These are phyloP conservation scores for Cnemophilus loriae DNA, from an alignment of 2,113 vertebrate genomes.

Conservation along the genomic window DNA sequence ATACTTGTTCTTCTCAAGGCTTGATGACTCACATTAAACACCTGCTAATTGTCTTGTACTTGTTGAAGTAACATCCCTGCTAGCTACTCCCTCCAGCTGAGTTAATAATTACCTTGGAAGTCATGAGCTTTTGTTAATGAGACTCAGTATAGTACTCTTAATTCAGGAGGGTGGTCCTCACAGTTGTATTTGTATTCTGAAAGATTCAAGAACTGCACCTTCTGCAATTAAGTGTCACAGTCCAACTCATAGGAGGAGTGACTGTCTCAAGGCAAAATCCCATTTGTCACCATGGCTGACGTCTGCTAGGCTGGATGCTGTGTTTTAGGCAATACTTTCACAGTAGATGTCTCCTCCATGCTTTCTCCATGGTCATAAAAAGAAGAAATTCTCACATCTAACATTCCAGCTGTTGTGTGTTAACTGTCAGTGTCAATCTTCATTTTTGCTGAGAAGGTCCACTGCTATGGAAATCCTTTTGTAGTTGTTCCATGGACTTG, in stretches of 20 bases:
- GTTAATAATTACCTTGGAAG: constrained; percentile 39
- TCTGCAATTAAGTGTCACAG: not conserved
- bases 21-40: not conserved
- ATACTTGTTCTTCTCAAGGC: not conserved
- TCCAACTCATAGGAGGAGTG: not conserved
- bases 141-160: not conserved
- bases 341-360: not conserved
- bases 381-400: not conserved
- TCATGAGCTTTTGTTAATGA: constrained; percentile 18
- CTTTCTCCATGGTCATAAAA: not conserved
- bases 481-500: not conserved
- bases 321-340: not conserved
- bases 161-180: not conserved
- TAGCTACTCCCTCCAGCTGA: not conserved
- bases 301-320: not conserved
- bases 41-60: constrained; percentile 18
- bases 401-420: not conserved
- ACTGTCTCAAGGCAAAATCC: not conserved
- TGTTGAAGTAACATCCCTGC: not conserved
- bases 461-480: not conserved
- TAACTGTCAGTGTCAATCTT: not conserved
- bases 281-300: not conserved
- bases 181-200: not conserved
- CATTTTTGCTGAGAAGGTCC: not conserved
- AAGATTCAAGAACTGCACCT: not conserved